These are phyloP conservation scores for Lutra lutra DNA, from an alignment of 2,797 vertebrate species.

Conservation along the genomic window DNA sequence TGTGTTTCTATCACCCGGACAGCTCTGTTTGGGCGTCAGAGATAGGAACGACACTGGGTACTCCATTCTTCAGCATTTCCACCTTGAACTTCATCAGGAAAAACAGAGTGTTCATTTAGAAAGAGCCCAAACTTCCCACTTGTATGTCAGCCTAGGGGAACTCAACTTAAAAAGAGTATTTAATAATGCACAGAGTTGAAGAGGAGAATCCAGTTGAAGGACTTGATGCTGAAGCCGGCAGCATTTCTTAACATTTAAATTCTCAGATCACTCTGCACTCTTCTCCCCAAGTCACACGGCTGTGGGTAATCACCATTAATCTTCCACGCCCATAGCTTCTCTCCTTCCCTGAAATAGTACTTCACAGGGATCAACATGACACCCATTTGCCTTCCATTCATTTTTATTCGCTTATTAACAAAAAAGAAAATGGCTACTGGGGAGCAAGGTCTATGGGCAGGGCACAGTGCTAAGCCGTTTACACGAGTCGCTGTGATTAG, in stretches of 20 bases:
- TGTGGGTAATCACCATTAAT: background rate
- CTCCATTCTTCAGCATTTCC: background rate
- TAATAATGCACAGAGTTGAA: background rate
- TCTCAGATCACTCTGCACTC: background rate
- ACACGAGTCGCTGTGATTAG: background rate
- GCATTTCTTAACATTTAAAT: slow-evolving; percentile 7
- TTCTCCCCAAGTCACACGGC: background rate
- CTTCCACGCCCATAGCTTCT: background rate
- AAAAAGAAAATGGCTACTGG: background rate
- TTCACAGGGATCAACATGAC: background rate
- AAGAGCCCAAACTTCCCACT: background rate
- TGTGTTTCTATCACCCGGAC: slow-evolving; percentile 66
- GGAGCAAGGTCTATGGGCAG: background rate
- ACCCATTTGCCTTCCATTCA: background rate
- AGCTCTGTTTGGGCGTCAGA: slow-evolving; percentile 66
- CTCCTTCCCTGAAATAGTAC: background rate
- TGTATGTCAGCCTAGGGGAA: background rate
- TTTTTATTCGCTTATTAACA: background rate
- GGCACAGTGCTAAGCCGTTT: background rate
- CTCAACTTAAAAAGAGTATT: slow-evolving; percentile 15
- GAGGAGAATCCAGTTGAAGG: background rate
- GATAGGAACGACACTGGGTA: slow-evolving; percentile 20
- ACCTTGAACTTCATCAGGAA: slow-evolving; percentile 31
- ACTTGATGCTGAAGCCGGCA: background rate
- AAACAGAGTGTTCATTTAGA: slow-evolving; percentile 17